phyloP scores from a whole-genome alignment of 2,888 invertebrate genomes.

The Aporophyla lueneburgensis region DNA sequence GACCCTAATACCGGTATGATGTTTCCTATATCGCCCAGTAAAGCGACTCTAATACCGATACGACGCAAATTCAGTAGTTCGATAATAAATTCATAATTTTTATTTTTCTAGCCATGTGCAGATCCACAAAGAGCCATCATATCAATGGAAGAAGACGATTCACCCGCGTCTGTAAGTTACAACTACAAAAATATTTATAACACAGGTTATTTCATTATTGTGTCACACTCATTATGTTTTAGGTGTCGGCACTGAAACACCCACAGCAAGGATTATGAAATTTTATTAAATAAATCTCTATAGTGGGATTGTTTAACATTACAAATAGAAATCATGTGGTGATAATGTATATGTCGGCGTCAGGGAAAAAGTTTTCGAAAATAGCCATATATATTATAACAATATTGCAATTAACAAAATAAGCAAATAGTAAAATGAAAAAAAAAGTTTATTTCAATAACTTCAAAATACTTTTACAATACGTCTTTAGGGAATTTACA shows the following conservation, averaged over 20 bases:
- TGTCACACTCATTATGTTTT: neutral
- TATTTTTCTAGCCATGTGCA: slow-evolving; percentile 80
- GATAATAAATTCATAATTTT: neutral
- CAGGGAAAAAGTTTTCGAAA: too few relatives aligned
- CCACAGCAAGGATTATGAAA: neutral
- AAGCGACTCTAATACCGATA: neutral
- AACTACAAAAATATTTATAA: neutral
- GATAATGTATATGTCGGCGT: too few relatives aligned
- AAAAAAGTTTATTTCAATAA: too few relatives aligned
- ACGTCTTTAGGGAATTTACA: too few relatives aligned
- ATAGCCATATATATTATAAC: too few relatives aligned
- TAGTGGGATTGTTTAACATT: too few relatives aligned
- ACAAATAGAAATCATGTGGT: too few relatives aligned
- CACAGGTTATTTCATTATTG: too few relatives aligned
- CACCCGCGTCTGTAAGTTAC: slow-evolving; percentile 95
- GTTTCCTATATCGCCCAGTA: neutral
- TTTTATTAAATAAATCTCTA: too few relatives aligned
- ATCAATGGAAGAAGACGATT: slow-evolving; percentile 98
- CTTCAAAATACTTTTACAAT: too few relatives aligned
- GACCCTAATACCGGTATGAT: neutral
- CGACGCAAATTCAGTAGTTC: neutral
- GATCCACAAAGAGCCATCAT: slow-evolving; percentile 95
- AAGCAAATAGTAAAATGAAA: too few relatives aligned
- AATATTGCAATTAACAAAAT: too few relatives aligned
- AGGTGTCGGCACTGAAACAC: neutral